Base-by-base conservation (phyloP, 2,113 vertebrate genomes). In the Loxodonta africana region DNA sequence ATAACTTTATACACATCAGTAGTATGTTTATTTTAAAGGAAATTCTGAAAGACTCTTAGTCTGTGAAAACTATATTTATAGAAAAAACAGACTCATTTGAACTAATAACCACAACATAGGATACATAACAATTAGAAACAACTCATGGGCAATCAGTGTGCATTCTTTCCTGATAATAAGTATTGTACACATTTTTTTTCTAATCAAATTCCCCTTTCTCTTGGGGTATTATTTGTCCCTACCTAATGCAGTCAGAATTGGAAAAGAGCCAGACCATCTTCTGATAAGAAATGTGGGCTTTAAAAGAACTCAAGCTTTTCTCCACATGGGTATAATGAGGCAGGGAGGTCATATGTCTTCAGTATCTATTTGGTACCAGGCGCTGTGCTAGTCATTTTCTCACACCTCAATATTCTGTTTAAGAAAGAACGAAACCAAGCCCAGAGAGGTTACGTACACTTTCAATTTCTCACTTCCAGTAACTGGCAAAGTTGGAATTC, bases 41-140 rank as follows among this genome's bases (percentile, higher is more conserved):
- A 83, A 48, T 74, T 95, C 37, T 78, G 62, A 90, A 63, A 15
- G 8, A 76, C 26, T 69, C 28, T 5, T 83, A 69, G 87, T 95
- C 57, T 65, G 28, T 76, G 18, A 37, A 90, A 96, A 84, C 51
- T 51, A 20, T 69, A 77, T 95, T 95, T 60, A 9, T 65, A 86
- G 95, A 69, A 10, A 91, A 92, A 73, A 30, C 17, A 88, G 12
- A 15, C 5, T 86, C n/a, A 88, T 12, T 74, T 93, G 44, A 86
- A 90, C 30, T 81, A 94, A 84, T 81, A 20, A 37, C 12, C 25
- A 94, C 12, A 89, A 9, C 21, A 51, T 51, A 71, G 41, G 48
- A 48, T 18, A 62, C 6, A 3, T 73, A 91, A 83, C 25, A 69
- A 25, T 80, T 96, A 25, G 28, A 78, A 78, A 48, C 20, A 51